Base-by-base conservation (phyloP, 2,797 vertebrate genomes). In the Rhinogobio ventralis region DNA sequence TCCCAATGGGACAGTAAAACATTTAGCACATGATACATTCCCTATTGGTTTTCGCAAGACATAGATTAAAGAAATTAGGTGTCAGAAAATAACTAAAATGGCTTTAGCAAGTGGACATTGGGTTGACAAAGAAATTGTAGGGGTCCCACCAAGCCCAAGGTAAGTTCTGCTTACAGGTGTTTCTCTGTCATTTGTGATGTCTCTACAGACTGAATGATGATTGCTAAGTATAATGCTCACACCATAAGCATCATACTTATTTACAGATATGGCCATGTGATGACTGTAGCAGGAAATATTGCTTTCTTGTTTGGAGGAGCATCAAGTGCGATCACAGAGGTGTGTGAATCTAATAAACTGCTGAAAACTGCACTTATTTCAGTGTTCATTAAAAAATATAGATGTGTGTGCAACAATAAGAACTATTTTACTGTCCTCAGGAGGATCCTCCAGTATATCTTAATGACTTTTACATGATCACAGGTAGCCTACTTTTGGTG, bases 391-490 rank as follows among this genome's bases (percentile, higher is more conserved):
- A 74, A 51, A 6, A 51, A 49, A 39, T 8, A 67, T 14, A 53
- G 30, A 81, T n/a, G 60, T 30, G 20, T 66, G 20, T 2, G 14
- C 69, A 33, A 80, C 17, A 36, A 45, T 7, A n/a, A 45, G 0
- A 53, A 30, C 4, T 1, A 45, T 73, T 80, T 23, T 49, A 55
- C 15, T 64, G 39, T 74, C 51, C 55, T 69, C 64, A 95, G 95
- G 91, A 92, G 71, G 90, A 90, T 73, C 72, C 83, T 30, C 87
- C 85, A 46, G 79, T 91, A 88, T 96, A 96, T 90, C 90, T 95
- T 62, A 95, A 92, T 67, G 95, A 96, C 91, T 96, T 97, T 92
- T 95, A 95, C 93, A 96, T 96, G 95, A 89, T 96, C 14, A 96
- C 95, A 93, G 94, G 95, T 96, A 30, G 25, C 13, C 13, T 62